These are phyloP conservation scores for Bunonema sp. DNA, from an alignment of 2,888 invertebrate species.

Conservation along the genomic window DNA sequence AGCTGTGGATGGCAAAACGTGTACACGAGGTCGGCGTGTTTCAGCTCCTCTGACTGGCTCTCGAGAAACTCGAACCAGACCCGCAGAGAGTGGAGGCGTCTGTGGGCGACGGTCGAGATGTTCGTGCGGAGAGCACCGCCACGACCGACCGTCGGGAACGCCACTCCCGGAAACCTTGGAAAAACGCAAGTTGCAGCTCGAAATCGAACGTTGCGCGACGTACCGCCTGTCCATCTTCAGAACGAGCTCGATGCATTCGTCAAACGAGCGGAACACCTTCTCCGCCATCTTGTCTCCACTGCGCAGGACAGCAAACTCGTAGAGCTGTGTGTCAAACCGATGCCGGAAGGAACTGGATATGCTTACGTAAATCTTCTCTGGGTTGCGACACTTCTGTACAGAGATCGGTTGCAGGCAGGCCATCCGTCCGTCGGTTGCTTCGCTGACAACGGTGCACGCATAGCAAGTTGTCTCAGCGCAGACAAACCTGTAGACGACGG, in stretches of 20 bases:
- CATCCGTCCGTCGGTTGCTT: conserved; percentile 67
- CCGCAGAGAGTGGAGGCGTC: conserved; percentile 73
- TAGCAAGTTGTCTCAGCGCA: conserved; percentile 1
- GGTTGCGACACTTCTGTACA: conserved; percentile 84
- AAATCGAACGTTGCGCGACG: conserved; percentile 6
- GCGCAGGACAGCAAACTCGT: conserved; percentile 24
- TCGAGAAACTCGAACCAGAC: conserved; percentile 73
- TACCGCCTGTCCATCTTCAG: conserved; percentile 71
- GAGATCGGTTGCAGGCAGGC: conserved; percentile 68
- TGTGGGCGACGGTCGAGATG: conserved; percentile 81
- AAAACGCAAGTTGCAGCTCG: not conserved
- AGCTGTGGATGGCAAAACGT: conserved; percentile 99
- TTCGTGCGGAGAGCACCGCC: conserved; percentile 59
- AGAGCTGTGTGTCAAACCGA: conserved; percentile 19
- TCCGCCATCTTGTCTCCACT: conserved; percentile 49
- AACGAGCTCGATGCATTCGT: conserved; percentile 88
- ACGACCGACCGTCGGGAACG: conserved; percentile 7
- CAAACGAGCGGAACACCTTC: conserved; percentile 78
- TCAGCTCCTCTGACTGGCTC: conserved; percentile 74
- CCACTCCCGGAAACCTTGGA: conserved; percentile 11
- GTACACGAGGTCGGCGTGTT: conserved; percentile 79
- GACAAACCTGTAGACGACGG: conserved; percentile 73
- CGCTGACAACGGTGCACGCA: conserved; percentile 12
- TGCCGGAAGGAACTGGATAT: not conserved
- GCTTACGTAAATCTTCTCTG: conserved; percentile 84